Evolutionary conservation across 2,888 invertebrate genomes (phyloP).

Genomic region (Xanthorhoe designata): DNA sequence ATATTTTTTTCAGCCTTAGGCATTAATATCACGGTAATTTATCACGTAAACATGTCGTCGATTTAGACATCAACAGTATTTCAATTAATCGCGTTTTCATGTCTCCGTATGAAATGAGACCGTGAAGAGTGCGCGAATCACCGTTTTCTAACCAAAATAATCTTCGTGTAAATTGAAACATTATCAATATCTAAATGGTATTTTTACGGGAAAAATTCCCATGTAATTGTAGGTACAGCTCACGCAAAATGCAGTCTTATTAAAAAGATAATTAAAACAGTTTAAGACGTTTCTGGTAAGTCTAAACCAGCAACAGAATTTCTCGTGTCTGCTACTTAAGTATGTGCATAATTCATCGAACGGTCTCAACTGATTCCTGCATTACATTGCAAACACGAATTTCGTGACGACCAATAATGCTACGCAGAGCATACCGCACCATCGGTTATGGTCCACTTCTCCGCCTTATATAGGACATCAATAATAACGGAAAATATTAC

Average conservation of each 20-base stretch:
- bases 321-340: constrained; percentile 24
- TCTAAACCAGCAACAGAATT: constrained; percentile 14
- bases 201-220: too few species aligned
- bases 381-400: constrained; percentile 62
- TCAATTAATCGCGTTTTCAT: too few species aligned
- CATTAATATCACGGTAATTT: too few species aligned
- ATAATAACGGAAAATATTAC: constrained; percentile 36
- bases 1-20: too few species aligned
- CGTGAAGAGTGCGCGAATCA: too few species aligned
- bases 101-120: too few species aligned
- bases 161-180: too few species aligned
- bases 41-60: too few species aligned
- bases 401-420: constrained; percentile 71
- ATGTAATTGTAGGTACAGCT: too few species aligned
- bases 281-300: constrained; percentile 16
- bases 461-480: constrained; percentile 42
- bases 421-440: constrained; percentile 49
- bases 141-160: too few species aligned
- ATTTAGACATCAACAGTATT: too few species aligned
- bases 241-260: not conserved
- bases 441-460: constrained; percentile 58
- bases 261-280: constrained; percentile 1
- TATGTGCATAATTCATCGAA: constrained; percentile 40
- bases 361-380: constrained; percentile 46
- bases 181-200: too few species aligned